Conservation (phyloP, 2,113 vertebrate genomes). For the Chauna torquata region DNA sequence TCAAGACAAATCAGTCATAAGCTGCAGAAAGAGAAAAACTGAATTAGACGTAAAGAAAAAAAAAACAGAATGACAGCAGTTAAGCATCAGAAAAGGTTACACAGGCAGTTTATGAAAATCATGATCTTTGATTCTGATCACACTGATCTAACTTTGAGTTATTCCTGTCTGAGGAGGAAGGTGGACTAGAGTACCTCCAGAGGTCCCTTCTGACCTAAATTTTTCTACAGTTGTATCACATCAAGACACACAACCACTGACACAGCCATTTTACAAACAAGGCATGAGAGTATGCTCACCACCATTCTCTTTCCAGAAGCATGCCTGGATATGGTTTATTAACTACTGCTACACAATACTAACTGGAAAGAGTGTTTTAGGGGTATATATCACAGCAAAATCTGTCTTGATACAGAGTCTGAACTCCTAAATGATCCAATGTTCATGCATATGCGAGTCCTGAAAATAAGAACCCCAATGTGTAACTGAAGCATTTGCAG, state of each 20-base stretch:
- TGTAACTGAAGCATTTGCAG: neutral
- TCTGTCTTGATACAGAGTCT: neutral
- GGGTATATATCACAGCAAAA: neutral
- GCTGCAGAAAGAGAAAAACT: neutral
- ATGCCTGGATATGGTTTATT: neutral
- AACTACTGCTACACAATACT: neutral
- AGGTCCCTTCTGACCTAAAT: neutral
- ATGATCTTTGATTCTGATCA: neutral
- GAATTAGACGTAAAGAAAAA: neutral
- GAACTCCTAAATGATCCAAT: neutral
- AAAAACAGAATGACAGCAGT: neutral
- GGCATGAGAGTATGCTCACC: neutral
- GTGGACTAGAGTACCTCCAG: neutral
- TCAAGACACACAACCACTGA: neutral
- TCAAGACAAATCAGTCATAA: neutral
- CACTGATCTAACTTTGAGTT: neutral
- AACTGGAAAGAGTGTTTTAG: neutral
- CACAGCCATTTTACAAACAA: neutral
- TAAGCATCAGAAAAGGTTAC: neutral
- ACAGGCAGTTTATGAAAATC: neutral
- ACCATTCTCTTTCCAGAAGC: neutral
- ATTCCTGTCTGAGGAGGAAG: neutral
- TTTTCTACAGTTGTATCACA: neutral
- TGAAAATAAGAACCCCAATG: neutral
- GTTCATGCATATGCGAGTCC: neutral